These are phyloP conservation scores for Guaruba guarouba DNA, from an alignment of 2,113 vertebrate species.

Conservation along the genomic window DNA sequence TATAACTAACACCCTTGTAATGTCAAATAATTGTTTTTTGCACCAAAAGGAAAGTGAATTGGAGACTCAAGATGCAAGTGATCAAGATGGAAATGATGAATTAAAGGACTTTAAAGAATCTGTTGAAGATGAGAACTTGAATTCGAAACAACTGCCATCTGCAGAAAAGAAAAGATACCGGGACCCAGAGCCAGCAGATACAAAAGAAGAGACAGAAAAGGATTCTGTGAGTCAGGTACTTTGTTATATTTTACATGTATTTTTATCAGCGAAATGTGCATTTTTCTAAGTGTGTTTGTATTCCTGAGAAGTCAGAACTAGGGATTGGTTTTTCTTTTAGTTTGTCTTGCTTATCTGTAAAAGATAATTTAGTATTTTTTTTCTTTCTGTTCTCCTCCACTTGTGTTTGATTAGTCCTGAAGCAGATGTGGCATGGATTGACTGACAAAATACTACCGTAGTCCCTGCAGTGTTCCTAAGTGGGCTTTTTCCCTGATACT, in stretches of 20 bases:
- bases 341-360: neutral
- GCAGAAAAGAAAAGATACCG: constrained; percentile 68
- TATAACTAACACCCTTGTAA: neutral
- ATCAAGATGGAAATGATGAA: constrained; percentile 80
- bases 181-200: constrained; percentile 62
- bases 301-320: neutral
- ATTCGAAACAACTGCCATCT: constrained; percentile 66
- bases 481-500: neutral
- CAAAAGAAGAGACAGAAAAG: constrained; percentile 74
- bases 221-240: constrained; percentile 77
- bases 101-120: constrained; percentile 77
- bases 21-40: constrained; percentile 62
- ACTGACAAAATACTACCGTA: neutral
- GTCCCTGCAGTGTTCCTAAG: neutral
- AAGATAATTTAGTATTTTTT: neutral
- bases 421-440: neutral
- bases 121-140: constrained; percentile 75
- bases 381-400: neutral
- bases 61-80: constrained; percentile 79
- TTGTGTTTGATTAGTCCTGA: neutral
- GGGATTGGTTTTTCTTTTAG: neutral
- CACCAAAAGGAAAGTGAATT: constrained; percentile 79
- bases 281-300: neutral
- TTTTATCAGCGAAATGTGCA: neutral
- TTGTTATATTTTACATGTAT: neutral